Evolutionary conservation across 1,140 invertebrate genomes (phyloP).

Genomic region (Lutraria rhynchaena): DNA sequence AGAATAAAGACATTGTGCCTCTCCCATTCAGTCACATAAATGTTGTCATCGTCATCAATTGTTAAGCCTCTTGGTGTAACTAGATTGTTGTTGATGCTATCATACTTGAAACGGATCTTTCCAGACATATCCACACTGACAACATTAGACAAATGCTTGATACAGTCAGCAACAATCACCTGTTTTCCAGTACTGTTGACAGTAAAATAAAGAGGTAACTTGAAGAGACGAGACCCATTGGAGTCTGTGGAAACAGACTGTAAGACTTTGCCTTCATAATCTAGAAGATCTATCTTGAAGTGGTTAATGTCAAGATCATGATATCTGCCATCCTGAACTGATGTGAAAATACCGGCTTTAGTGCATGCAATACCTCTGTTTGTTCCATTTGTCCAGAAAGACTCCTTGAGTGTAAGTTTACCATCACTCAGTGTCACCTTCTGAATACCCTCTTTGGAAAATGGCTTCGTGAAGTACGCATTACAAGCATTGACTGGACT

Average conservation of each 20-base stretch:
- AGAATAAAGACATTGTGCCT: constrained; percentile 37
- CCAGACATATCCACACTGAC: constrained; percentile 50
- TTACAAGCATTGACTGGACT: constrained; percentile 51
- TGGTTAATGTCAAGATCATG: constrained; percentile 55
- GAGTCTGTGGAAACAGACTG: constrained; percentile 43
- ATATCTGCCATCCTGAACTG: constrained; percentile 56
- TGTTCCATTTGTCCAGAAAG: constrained; percentile 48
- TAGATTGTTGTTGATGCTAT: constrained; percentile 31
- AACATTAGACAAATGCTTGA: constrained; percentile 48
- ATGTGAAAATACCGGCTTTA: constrained; percentile 49
- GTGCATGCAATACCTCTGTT: constrained; percentile 54
- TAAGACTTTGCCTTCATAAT: constrained; percentile 45
- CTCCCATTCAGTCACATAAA: constrained; percentile 58
- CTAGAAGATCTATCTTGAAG: constrained; percentile 54
- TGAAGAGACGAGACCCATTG: constrained; percentile 45
- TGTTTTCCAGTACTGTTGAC: constrained; percentile 47
- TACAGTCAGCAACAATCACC: constrained; percentile 52
- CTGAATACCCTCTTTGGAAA: constrained; percentile 56
- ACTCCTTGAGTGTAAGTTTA: constrained; percentile 40
- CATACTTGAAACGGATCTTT: constrained; percentile 43
- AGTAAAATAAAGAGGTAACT: constrained; percentile 51
- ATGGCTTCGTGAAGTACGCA: constrained; percentile 54
- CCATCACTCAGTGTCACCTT: constrained; percentile 48
- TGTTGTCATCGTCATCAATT: constrained; percentile 56
- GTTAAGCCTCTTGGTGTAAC: constrained; percentile 45